phyloP scores from a whole-genome alignment of 2,113 vertebrate species.

The Camelus bactrianus region DNA sequence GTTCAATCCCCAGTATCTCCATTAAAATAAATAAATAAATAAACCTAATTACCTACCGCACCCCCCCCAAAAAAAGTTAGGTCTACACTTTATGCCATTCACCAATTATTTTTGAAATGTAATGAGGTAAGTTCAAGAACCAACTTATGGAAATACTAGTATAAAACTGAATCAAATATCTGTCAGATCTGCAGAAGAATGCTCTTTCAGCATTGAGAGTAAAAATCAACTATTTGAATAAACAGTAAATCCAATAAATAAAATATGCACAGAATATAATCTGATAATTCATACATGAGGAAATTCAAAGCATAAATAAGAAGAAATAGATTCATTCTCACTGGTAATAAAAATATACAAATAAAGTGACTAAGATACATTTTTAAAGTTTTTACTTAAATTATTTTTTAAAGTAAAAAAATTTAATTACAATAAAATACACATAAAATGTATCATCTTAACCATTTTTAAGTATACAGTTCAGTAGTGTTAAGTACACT shows the following conservation, averaged over 20 bases:
- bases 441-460: not conserved
- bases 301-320: not conserved
- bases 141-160: not conserved
- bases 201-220: not conserved
- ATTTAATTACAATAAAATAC: not conserved
- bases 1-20: no score
- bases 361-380: not conserved
- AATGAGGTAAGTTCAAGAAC: not conserved
- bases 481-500: not conserved
- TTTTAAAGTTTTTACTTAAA: not conserved
- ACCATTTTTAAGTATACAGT: not conserved
- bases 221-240: not conserved
- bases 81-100: not conserved
- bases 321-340: not conserved
- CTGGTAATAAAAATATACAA: not conserved
- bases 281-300: not conserved
- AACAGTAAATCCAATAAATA: slow-evolving; percentile 16
- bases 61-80: not conserved
- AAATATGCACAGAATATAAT: not conserved
- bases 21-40: no score
- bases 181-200: not conserved
- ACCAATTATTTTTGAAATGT: not conserved
- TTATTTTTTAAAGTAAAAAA: not conserved
- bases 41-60: no score
- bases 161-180: not conserved